phyloP scores from a whole-genome alignment of 2,797 vertebrate genomes.

The Sebastes diploproa region DNA sequence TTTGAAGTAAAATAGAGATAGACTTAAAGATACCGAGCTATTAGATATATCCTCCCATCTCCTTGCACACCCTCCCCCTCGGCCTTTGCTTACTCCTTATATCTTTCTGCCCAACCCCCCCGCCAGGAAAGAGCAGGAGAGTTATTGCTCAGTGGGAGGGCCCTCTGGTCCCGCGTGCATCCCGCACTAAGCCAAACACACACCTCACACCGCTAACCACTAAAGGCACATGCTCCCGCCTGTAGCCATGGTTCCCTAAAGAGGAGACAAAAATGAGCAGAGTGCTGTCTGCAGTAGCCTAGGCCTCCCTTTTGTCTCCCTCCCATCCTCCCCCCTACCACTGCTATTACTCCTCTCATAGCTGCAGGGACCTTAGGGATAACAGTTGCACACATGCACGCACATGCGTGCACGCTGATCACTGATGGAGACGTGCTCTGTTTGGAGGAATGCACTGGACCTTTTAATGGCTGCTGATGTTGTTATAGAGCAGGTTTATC shows the following conservation, averaged over 20 bases:
- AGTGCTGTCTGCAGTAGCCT: slow-evolving; percentile 62
- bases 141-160: slow-evolving; percentile 53
- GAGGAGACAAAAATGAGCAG: slow-evolving; percentile 65
- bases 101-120: slow-evolving; percentile 29
- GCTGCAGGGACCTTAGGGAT: slow-evolving; percentile 55
- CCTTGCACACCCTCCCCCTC: not conserved
- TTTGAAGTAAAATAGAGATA: slow-evolving; percentile 5
- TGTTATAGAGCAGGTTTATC: slow-evolving; percentile 5
- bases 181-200: slow-evolving; percentile 36
- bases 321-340: slow-evolving; percentile 27
- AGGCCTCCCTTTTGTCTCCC: slow-evolving; percentile 58
- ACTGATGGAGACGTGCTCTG: slow-evolving; percentile 25
- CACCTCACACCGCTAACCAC: slow-evolving; percentile 55
- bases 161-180: slow-evolving; percentile 42
- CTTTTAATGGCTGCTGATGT: slow-evolving; percentile 32
- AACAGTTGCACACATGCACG: slow-evolving; percentile 51
- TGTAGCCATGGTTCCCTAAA: slow-evolving; percentile 74
- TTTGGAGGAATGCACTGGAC: slow-evolving; percentile 25
- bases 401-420: slow-evolving; percentile 21
- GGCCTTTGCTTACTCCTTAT: slow-evolving; percentile 14
- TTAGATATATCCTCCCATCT: slow-evolving; percentile 13
- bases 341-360: slow-evolving; percentile 41
- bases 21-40: not conserved
- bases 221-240: slow-evolving; percentile 64
- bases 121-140: slow-evolving; percentile 34